phyloP scores from a whole-genome alignment of 2,113 vertebrate genomes.

The Hemibates koningsi region DNA sequence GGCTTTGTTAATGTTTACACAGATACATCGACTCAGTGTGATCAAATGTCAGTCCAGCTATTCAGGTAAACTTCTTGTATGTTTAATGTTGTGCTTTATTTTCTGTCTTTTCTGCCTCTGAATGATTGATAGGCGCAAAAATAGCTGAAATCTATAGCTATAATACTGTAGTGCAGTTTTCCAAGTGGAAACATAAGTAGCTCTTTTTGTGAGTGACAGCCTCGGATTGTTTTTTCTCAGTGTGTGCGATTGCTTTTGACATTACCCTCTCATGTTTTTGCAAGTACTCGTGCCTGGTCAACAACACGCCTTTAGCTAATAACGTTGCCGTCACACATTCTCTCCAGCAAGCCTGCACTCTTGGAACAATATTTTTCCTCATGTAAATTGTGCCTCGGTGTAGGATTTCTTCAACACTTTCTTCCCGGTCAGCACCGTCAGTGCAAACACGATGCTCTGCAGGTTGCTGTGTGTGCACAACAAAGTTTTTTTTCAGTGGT shows the following conservation, averaged over 20 bases:
- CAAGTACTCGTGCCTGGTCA: background rate
- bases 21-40: background rate
- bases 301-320: background rate
- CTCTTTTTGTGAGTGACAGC: background rate
- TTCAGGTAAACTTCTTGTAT: background rate
- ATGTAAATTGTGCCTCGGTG: background rate
- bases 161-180: background rate
- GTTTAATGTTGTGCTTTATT: background rate
- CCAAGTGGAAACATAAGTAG: background rate
- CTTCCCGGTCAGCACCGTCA: background rate
- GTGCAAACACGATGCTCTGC: background rate
- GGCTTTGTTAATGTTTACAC: background rate
- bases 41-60: background rate
- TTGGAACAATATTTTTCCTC: background rate
- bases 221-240: background rate
- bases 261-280: background rate
- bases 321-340: background rate
- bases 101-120: background rate
- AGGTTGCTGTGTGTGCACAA: background rate
- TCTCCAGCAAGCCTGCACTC: background rate
- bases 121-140: background rate
- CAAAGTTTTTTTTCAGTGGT: background rate
- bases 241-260: background rate
- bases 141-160: background rate
- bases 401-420: background rate